Evolutionary conservation across 35 echinoderm and acorn worm species (phyloP), one percentile per base, ranked within the genome.

Genomic region (Antedon bifida): DNA sequence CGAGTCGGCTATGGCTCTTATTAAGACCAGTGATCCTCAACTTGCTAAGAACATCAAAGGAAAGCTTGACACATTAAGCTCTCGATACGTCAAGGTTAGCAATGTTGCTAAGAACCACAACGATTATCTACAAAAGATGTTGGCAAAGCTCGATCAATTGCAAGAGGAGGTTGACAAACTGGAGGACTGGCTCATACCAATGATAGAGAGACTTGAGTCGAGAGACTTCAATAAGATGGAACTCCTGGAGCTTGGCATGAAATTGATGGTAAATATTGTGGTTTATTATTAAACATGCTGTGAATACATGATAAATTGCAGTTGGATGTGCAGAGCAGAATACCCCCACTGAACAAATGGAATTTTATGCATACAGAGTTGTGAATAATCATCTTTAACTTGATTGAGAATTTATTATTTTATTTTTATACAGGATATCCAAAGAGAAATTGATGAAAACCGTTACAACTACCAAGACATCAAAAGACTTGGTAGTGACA

Each of bases 101-200:
- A 80, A 74, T 75, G 89, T 85, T 88, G 73, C 83, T 21, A 88
- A 83, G 32, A 90, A 92, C 75, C 85, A 87, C 29, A 91, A 91
- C 0, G 90, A 93, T 21, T 99, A 93, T 86, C 83, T 93, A 3
- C 76, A 85, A 31, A 99, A 88, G 82, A 81, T 99, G 75, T 36
- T 92, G 12, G 91, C 77, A 35, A 99, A 89, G 83, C 82, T 99
- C 28, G 87, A 84, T 28, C 87, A 99, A 81, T 86, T 99, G 28
- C 87, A 92, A 82, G 77, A 30, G 9, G 85, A 99, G 0, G 91
- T 99, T 73, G 95, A 99, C 34, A 77, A 14, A 39, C 88, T 99
- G 73, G 95, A 99, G 51, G 95, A 99, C 42, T 99, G 95, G 95
- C 84, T 99, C 1, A 36, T 99, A 34, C 95, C 95, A 23, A 90